These are phyloP conservation scores for Eciton burchellii DNA, from an alignment of 1,140 invertebrate species.

Conservation along the genomic window DNA sequence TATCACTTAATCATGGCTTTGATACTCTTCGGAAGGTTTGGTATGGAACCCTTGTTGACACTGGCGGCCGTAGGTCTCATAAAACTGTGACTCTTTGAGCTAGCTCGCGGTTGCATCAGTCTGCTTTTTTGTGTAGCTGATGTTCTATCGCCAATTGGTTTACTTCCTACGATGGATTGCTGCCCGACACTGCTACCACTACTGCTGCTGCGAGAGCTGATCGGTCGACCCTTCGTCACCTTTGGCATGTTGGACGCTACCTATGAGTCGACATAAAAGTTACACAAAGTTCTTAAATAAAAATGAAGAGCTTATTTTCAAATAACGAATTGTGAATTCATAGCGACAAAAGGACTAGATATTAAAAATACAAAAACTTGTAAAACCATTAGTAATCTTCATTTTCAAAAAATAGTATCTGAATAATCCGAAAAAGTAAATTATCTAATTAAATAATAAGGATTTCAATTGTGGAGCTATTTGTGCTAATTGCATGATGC, in stretches of 20 bases:
- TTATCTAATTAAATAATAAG: too few species aligned
- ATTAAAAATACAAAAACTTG: too few species aligned
- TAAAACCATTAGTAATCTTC: too few species aligned
- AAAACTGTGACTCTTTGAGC: conserved; percentile 85
- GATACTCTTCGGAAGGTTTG: conserved; percentile 83
- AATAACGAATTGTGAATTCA: too few species aligned
- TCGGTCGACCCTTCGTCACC: conserved; percentile 64
- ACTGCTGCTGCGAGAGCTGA: conserved; percentile 89
- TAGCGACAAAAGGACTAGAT: too few species aligned
- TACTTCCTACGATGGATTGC: conserved; percentile 65
- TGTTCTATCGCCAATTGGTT: conserved; percentile 59
- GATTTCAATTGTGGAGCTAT: too few species aligned
- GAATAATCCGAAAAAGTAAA: too few species aligned
- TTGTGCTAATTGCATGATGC: too few species aligned
- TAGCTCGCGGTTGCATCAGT: conserved; percentile 77
- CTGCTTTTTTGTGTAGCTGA: conserved; percentile 68
- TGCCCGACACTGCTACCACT: conserved; percentile 89
- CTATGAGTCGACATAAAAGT: conserved; percentile 52
- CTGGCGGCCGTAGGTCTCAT: conserved; percentile 89
- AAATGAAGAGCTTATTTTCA: background rate
- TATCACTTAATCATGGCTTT: conserved; percentile 80
- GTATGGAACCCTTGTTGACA: conserved; percentile 87
- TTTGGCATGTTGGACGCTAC: conserved; percentile 57
- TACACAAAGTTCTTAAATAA: background rate
- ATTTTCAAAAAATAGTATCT: too few species aligned